These are phyloP conservation scores for Phaethon lepturus DNA, from an alignment of 2,113 vertebrate species.

Conservation along the genomic window DNA sequence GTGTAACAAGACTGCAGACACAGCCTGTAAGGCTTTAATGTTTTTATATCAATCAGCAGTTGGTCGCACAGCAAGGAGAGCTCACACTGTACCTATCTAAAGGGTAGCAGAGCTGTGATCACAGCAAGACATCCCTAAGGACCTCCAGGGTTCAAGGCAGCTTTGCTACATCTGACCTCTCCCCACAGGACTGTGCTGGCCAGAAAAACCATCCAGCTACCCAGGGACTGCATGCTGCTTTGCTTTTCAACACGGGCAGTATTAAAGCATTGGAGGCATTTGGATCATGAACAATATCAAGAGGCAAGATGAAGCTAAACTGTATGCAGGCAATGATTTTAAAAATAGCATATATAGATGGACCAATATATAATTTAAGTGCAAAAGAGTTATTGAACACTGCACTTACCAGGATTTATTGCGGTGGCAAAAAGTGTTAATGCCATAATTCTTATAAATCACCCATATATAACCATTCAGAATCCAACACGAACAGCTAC, in stretches of 20 bases:
- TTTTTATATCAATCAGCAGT: background rate
- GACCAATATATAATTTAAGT: background rate
- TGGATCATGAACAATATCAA: background rate
- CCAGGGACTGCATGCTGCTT: background rate
- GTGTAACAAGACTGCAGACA: background rate
- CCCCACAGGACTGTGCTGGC: background rate
- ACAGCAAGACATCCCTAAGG: background rate
- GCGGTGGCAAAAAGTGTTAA: background rate
- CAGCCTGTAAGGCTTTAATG: background rate
- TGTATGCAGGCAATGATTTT: background rate
- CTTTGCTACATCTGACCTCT: background rate
- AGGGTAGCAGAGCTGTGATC: background rate
- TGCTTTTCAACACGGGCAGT: background rate
- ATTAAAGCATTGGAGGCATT: background rate
- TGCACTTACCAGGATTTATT: background rate
- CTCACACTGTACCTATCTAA: background rate
- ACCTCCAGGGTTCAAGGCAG: background rate
- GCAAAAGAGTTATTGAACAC: background rate
- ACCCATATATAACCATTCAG: background rate
- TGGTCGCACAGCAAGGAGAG: background rate
- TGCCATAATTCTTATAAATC: background rate
- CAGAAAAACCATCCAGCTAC: background rate
- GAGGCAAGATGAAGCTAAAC: background rate
- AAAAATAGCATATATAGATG: background rate
- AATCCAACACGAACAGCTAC: background rate